Evolutionary conservation across 2,888 invertebrate species (phyloP).

Genomic region (Acholoe squamosa): DNA sequence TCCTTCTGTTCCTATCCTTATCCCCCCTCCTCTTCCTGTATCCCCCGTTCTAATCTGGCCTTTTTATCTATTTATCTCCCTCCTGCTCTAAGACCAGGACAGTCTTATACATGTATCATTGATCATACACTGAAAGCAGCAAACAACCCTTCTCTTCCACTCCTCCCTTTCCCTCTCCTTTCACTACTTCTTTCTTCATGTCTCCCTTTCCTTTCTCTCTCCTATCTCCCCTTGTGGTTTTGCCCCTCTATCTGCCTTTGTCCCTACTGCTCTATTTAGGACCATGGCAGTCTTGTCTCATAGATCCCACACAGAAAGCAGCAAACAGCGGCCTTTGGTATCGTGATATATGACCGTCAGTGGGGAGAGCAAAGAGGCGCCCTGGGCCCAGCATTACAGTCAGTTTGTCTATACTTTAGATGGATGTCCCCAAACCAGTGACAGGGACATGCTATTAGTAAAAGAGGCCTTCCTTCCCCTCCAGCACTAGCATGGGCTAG

Average conservation of each 20-base stretch:
- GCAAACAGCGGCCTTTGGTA: background rate
- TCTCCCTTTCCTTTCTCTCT: too few species aligned
- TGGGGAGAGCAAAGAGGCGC: background rate
- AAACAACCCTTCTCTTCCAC: too few species aligned
- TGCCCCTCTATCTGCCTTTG: too few species aligned
- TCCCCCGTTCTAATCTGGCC: background rate
- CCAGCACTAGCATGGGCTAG: background rate
- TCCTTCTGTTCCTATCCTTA: background rate
- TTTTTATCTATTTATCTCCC: too few species aligned
- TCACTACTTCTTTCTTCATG: too few species aligned
- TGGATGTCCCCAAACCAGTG: slow-evolving; percentile 32
- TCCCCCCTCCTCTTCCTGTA: background rate
- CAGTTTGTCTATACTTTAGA: slow-evolving; percentile 37
- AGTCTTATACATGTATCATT: too few species aligned
- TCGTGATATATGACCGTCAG: background rate
- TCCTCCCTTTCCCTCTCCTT: too few species aligned
- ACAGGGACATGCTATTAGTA: slow-evolving; percentile 21
- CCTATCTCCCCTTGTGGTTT: too few species aligned
- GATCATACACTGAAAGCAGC: too few species aligned
- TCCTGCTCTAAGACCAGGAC: too few species aligned
- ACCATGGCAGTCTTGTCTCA: too few species aligned
- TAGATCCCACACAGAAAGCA: background rate
- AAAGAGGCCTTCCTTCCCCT: background rate
- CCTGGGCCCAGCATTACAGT: background rate
- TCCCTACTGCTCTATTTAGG: too few species aligned